Evolutionary conservation across 2,113 vertebrate genomes (phyloP).

Genomic region (Willisornis vidua): DNA sequence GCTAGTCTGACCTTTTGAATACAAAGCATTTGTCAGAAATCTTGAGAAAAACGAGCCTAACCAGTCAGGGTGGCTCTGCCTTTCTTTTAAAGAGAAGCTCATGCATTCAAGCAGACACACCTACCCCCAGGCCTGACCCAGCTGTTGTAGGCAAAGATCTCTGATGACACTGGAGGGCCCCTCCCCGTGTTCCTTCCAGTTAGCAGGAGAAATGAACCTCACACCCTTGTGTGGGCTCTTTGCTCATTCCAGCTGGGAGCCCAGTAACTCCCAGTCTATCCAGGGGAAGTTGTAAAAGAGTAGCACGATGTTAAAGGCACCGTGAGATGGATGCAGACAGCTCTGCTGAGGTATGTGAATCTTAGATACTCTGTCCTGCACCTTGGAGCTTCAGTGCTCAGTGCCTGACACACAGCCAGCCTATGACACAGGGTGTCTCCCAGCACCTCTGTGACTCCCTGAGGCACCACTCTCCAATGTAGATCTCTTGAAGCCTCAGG

Average conservation of each 20-base stretch:
- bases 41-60: constrained; percentile 43
- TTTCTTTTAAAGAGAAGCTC: neutral
- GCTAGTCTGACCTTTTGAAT: constrained; percentile 71
- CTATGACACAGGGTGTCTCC: neutral
- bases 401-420: neutral
- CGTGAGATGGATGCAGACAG: neutral
- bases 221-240: neutral
- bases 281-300: neutral
- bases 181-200: rapidly evolving
- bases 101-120: neutral
- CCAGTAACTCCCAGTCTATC: neutral
- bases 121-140: neutral
- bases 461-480: neutral
- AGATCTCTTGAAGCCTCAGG: neutral
- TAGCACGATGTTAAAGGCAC: neutral
- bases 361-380: neutral
- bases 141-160: neutral
- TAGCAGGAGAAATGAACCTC: neutral
- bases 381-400: neutral
- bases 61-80: constrained; percentile 23
- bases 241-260: neutral
- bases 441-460: neutral
- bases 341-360: neutral
- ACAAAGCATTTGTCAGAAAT: constrained; percentile 74
- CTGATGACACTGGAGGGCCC: neutral